These are phyloP conservation scores for Solenopsis fugax DNA, from an alignment of 1,140 invertebrate genomes.

Conservation along the genomic window DNA sequence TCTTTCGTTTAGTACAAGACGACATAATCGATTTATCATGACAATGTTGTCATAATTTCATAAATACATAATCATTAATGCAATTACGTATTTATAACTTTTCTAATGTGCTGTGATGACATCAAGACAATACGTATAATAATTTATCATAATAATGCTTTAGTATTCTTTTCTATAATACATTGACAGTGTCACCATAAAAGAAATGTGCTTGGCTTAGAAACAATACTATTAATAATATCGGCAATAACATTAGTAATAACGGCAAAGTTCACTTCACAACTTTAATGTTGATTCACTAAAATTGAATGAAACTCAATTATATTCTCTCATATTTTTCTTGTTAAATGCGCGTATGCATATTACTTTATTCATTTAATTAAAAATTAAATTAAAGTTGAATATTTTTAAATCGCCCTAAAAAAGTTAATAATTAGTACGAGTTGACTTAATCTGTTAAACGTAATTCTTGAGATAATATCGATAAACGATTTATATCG, in stretches of 20 bases:
- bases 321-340: neutral
- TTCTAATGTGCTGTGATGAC: neutral
- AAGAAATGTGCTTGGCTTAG: neutral
- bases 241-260: neutral
- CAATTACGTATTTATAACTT: neutral
- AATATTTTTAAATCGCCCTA: neutral
- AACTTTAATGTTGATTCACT: neutral
- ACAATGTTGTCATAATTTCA: neutral
- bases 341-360: neutral
- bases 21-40: neutral
- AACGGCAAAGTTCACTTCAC: neutral
- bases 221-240: conserved; percentile 3
- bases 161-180: neutral
- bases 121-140: neutral
- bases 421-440: neutral
- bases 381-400: conserved; percentile 30
- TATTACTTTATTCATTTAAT: conserved; percentile 18
- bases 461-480: neutral
- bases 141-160: neutral
- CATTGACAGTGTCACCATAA: neutral
- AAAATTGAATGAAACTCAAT: neutral
- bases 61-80: conserved; percentile 10
- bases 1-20: neutral
- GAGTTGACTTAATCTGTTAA: neutral
- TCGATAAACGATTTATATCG: neutral